Evolutionary conservation across 1,140 invertebrate genomes (phyloP), one percentile per base, ranked within the genome.

Genomic region (Pseudomyrmex gracilis): DNA sequence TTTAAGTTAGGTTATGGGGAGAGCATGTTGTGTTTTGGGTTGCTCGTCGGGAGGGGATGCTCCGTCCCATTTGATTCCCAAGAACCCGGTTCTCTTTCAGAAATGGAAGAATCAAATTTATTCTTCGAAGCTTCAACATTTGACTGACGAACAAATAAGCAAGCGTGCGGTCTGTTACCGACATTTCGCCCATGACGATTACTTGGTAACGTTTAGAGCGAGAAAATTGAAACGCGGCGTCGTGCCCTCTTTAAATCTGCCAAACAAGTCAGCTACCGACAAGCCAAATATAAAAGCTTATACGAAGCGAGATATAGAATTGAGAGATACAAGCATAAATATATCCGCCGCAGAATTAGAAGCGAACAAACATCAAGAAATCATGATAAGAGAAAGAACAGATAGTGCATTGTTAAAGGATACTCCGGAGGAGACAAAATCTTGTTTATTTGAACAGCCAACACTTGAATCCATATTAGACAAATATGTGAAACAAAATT

Each of bases 141-240:
- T 80, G 66, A 71, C 76, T 1, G 76, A 80, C 0, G 66, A 80
- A 12, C 76, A 80, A n/a, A 70, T 80, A 80, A 71, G 76, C 66
- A 80, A 80, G 8, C 71, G 76, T 13, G 34, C 66, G 0, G 76
- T 80, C 0, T 80, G 76, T n/a, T 71, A 80, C 47, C 64, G 66
- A 17, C 76, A 80, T 20, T 80, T 80, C 20, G 53, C 66, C 1
- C 49, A 58, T 10, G 55, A 80, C 0, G 76, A 80, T n/a, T 80
- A 80, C 20, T 12, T 80, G 7, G 20, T 80, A 34, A 80, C 76
- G 0, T 80, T 58, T 17, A 24, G 53, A 71, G 66, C 71, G 1
- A 80, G 76, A 4, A 80, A 80, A 2, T 22, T 80, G 66, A 80
- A 71, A 58, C 76, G 76, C 8, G 76, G 76, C 2, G 3, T 70